phyloP scores from a whole-genome alignment of 2,797 vertebrate genomes.

The Luscinia luscinia region DNA sequence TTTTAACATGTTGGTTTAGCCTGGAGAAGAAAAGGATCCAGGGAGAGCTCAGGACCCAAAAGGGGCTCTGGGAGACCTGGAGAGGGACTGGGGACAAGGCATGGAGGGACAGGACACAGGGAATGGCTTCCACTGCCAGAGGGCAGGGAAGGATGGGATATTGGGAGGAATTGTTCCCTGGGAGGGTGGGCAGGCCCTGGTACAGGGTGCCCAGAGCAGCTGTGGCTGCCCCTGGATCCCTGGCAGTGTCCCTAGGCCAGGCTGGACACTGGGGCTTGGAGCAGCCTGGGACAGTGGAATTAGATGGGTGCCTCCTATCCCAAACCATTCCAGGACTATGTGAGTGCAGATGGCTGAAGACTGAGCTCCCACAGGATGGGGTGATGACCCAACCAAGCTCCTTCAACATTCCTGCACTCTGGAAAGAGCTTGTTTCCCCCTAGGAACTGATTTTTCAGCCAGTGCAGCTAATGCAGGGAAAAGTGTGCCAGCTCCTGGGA shows the following conservation, averaged over 20 bases:
- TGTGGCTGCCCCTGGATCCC: neutral
- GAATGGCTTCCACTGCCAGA: neutral
- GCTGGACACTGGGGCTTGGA: rapidly evolving
- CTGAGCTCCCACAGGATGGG: neutral
- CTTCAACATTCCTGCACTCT: rapidly evolving
- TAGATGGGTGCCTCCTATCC: neutral
- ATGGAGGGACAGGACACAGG: neutral
- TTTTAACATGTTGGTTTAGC: neutral
- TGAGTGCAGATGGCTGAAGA: neutral
- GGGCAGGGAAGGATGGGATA: neutral
- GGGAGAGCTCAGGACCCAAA: rapidly evolving
- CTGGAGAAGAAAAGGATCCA: neutral
- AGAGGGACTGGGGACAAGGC: rapidly evolving
- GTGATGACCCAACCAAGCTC: no score
- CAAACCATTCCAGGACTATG: neutral
- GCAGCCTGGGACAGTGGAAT: rapidly evolving
- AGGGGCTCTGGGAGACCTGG: neutral
- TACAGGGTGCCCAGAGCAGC: neutral
- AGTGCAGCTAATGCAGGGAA: neutral
- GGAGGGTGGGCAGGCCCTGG: neutral
- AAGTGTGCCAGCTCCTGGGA: neutral
- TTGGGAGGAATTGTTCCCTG: neutral
- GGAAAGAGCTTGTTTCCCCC: neutral
- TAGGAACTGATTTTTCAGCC: neutral
- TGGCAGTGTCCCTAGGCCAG: rapidly evolving